phyloP scores from a whole-genome alignment of 2,888 invertebrate species.

The Bruchidius siliquastri region DNA sequence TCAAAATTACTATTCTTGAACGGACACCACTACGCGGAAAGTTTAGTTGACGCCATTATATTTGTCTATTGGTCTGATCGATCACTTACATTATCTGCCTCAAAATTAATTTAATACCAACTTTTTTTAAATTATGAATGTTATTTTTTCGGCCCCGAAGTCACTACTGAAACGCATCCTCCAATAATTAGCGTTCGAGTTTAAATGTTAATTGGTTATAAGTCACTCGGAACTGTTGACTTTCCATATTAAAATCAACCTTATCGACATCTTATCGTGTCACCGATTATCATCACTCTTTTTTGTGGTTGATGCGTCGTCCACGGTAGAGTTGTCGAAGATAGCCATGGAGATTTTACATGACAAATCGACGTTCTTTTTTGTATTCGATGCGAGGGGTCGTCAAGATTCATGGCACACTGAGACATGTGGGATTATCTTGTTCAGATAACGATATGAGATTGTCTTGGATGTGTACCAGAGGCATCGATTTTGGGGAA shows the following conservation, averaged over 20 bases:
- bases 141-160: background rate
- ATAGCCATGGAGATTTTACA: background rate
- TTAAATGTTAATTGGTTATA: constrained; percentile 6
- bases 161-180: constrained; percentile 1
- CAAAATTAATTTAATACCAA: too few relatives aligned
- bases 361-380: background rate
- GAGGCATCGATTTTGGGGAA: background rate
- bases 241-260: constrained; percentile 18
- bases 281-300: background rate
- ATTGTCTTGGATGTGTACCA: background rate
- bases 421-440: background rate
- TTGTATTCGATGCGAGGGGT: background rate
- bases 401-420: background rate
- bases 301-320: background rate
- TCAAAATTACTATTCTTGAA: too few relatives aligned
- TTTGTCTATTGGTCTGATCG: too few relatives aligned
- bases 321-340: background rate
- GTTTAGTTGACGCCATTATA: too few relatives aligned
- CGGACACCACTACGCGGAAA: too few relatives aligned
- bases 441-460: background rate
- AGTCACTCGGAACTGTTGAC: constrained; percentile 19
- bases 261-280: constrained; percentile 18
- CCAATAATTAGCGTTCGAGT: constrained; percentile 2
- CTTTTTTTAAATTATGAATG: too few relatives aligned
- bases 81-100: too few relatives aligned